Base-by-base conservation (phyloP, 1,140 invertebrate species). In the Mizuhopecten yessoensis region DNA sequence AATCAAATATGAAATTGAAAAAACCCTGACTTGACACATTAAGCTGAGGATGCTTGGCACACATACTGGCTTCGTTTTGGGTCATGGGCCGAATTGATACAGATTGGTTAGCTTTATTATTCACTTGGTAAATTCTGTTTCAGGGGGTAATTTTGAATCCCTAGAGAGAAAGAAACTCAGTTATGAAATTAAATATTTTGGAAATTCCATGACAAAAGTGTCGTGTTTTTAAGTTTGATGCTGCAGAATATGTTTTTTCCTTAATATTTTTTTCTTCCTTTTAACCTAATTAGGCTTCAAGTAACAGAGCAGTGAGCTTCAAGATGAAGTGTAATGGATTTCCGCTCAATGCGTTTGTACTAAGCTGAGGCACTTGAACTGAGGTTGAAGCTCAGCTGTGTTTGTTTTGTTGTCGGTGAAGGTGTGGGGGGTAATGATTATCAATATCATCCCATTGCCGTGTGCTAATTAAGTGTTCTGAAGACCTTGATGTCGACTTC, bases 401-500 rank as follows among this genome's bases (percentile, higher is more conserved):
- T 75, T 75, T 75, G 57, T 75, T 75, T 75, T n/a, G 57, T 75
- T 75, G 57, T 75, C 57, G 29, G 57, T 75, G 29, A n/a, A 75
- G 11, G 23, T n/a, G 23, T 75, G 57, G 57, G 23, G 57, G 57
- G 57, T 75, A 75, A 75, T 29, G 57, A 29, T 75, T 75, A 75
- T 75, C 57, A 75, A 75, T 75, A 75, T 75, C 57, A 75, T 75
- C 57, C n/a, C 11, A 75, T 45, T 29, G 57, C 23, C 29, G 5
- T 75, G 23, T 17, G 3, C 57, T 75, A 75, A 75, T 75, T 75
- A 75, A 75, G 57, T 75, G n/a, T 29, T 75, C 29, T n/a, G 1
- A 5, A 75, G 23, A 75, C 57, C n/a, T 29, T 75, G n/a, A 75
- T 75, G 57, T 75, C 57, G n/a, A 75, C 57, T 75, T 75, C 20